Evolutionary conservation across 2,113 vertebrate species (phyloP).

Genomic region (Butorides virescens): DNA sequence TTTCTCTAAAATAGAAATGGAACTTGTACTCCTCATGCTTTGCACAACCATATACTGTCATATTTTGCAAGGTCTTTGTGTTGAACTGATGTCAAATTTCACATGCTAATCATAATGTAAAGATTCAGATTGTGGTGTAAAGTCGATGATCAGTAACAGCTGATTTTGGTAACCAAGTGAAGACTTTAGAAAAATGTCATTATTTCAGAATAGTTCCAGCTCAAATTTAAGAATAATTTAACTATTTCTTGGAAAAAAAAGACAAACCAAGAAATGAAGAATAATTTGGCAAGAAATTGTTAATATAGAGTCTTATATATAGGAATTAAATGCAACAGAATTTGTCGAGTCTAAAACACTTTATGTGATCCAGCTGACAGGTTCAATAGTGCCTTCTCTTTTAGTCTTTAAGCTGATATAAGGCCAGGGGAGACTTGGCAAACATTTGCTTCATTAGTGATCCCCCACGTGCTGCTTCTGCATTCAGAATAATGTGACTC

Average conservation of each 20-base stretch:
- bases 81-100: neutral
- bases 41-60: neutral
- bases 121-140: neutral
- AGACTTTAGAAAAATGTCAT: neutral
- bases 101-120: neutral
- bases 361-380: neutral
- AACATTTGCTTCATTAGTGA: neutral
- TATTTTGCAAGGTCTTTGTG: neutral
- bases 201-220: neutral
- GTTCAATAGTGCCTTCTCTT: neutral
- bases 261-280: rapidly evolving
- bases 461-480: neutral
- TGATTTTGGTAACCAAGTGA: neutral
- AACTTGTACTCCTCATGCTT: neutral
- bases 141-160: neutral
- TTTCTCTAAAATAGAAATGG: neutral
- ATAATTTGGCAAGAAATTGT: neutral
- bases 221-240: neutral
- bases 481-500: neutral
- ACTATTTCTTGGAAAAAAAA: neutral
- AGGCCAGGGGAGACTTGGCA: neutral
- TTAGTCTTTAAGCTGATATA: neutral
- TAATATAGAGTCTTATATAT: neutral
- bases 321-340: neutral
- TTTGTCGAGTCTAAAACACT: neutral